Evolutionary conservation across 2,113 vertebrate species (phyloP).

Genomic region (Melanerpes formicivorus): DNA sequence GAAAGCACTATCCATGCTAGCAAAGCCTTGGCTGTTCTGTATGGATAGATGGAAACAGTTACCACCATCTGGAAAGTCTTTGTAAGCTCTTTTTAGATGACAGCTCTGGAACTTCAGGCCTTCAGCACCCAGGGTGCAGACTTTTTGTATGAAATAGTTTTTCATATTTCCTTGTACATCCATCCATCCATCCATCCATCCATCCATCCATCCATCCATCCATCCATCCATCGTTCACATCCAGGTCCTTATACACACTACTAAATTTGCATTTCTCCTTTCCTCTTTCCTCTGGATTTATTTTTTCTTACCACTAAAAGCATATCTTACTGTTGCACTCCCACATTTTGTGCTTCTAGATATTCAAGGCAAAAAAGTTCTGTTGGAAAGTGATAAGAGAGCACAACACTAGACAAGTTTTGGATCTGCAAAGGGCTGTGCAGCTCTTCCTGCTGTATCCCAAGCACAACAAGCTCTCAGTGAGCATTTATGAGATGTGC

Average conservation of each 20-base stretch:
- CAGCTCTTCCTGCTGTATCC: not conserved
- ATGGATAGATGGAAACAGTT: conserved; percentile 25
- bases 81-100: not conserved
- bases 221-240: not conserved
- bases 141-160: not conserved
- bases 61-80: conserved; percentile 1
- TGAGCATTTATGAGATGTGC: not conserved
- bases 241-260: not conserved
- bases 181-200: no score
- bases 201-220: no score
- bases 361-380: not conserved
- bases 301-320: not conserved
- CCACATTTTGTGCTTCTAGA: not conserved
- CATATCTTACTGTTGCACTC: not conserved
- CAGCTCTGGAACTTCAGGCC: not conserved
- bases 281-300: not conserved
- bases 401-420: not conserved
- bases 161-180: not conserved
- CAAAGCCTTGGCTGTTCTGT: conserved; percentile 7
- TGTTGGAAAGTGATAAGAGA: not conserved
- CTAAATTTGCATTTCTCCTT: not conserved
- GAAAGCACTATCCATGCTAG: conserved; percentile 15
- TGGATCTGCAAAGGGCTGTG: not conserved
- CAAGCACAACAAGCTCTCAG: not conserved
- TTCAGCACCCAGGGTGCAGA: not conserved